Conservation (phyloP, 1,140 invertebrate genomes). For the Andricus grossulariae region DNA sequence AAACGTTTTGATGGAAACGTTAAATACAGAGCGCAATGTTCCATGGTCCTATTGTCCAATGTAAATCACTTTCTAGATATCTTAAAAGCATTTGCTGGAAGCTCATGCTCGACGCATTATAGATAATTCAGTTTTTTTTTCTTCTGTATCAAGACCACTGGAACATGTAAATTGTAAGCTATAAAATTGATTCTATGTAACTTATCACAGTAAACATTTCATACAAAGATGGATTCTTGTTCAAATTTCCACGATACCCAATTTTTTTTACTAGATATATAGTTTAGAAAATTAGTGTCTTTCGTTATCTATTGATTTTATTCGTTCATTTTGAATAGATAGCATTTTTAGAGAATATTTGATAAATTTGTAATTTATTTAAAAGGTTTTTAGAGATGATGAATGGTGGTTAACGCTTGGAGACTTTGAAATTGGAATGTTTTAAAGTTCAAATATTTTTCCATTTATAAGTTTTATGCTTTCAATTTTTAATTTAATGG, state of each 20-base stretch:
- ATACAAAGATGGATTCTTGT: constrained; percentile 54
- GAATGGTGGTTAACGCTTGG: no score
- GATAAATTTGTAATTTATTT: no score
- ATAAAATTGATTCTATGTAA: constrained; percentile 68
- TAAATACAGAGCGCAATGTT: constrained; percentile 51
- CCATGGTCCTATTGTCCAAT: constrained; percentile 51
- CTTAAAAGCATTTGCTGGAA: constrained; percentile 49
- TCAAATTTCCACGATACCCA: constrained; percentile 35
- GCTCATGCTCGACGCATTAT: constrained; percentile 26
- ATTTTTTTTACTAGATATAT: background rate
- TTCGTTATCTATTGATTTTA: constrained; percentile 24
- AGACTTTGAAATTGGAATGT: no score
- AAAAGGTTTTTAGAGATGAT: no score
- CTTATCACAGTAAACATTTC: constrained; percentile 70
- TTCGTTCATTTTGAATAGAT: background rate
- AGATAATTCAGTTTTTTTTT: constrained; percentile 51
- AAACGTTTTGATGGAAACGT: constrained; percentile 54
- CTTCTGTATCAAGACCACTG: constrained; percentile 46
- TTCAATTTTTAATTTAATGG: no score
- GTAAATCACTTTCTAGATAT: constrained; percentile 56
- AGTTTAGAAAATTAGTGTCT: constrained; percentile 26
- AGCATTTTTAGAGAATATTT: background rate
- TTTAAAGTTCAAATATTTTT: no score
- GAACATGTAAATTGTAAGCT: constrained; percentile 69
- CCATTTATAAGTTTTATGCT: no score